These are phyloP conservation scores for Chionodraco myersi DNA, from an alignment of 2,113 vertebrate genomes.

Conservation along the genomic window DNA sequence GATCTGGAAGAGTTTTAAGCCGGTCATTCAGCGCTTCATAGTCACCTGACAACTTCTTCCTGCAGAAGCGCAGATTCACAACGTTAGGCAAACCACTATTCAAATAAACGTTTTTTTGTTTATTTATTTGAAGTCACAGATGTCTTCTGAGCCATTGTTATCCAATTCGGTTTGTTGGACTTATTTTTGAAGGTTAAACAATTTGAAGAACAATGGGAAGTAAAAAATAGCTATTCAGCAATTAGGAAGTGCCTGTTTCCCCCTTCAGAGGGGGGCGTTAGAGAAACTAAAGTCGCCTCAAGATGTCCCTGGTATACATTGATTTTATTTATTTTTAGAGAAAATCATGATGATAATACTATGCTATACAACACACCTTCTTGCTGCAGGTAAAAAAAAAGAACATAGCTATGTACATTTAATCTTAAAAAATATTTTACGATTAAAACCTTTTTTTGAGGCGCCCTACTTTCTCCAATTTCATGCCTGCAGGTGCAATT, in stretches of 20 bases:
- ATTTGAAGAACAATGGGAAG: constrained; percentile 12
- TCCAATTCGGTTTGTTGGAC: constrained; percentile 5
- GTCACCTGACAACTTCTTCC: constrained; percentile 92
- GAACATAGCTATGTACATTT: too few species aligned
- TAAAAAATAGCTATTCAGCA: not conserved
- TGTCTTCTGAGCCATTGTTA: not conserved
- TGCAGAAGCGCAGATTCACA: constrained; percentile 68
- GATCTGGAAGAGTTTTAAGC: constrained; percentile 92
- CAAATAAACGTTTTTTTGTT: not conserved
- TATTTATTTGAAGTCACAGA: not conserved
- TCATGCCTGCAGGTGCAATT: too few species aligned
- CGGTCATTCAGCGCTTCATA: constrained; percentile 91
- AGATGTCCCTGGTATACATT: not conserved
- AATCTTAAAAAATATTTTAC: too few species aligned
- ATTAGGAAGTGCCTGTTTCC: constrained; percentile 1
- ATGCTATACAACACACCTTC: too few species aligned
- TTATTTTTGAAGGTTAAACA: not conserved
- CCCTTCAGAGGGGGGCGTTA: not conserved
- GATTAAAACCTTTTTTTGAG: too few species aligned
- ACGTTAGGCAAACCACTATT: not conserved
- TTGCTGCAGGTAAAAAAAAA: too few species aligned
- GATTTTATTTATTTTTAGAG: not conserved
- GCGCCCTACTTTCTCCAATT: too few species aligned
- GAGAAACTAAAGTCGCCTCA: not conserved
- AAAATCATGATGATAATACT: not conserved